phyloP scores from a whole-genome alignment of 2,888 invertebrate species.

The Morpho helenor region DNA sequence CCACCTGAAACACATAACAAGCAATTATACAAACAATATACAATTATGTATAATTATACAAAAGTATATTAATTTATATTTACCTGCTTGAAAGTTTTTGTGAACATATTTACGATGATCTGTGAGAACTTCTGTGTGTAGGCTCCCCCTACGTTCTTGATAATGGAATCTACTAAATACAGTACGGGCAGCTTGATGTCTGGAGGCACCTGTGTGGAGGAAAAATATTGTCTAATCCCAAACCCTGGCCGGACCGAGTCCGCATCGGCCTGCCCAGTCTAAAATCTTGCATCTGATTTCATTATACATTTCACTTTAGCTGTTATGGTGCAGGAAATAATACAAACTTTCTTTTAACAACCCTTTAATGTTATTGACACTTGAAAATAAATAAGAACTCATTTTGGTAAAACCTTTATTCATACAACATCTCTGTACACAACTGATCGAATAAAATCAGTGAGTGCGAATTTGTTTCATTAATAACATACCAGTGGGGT shows the following conservation, averaged over 20 bases:
- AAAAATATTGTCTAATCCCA: constrained; percentile 65
- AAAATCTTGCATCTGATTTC: constrained; percentile 10
- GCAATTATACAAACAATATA: constrained; percentile 23
- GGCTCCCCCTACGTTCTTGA: constrained; percentile 96
- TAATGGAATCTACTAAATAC: constrained; percentile 99
- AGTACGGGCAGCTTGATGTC: constrained; percentile 96
- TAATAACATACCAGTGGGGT: constrained; percentile 48
- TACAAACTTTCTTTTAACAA: constrained; percentile 60
- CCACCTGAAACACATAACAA: constrained; percentile 82
- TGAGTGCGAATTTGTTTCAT: constrained; percentile 25
- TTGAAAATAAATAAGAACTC: constrained; percentile 72
- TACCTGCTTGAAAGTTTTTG: constrained; percentile 97
- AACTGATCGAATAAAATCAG: constrained; percentile 50
- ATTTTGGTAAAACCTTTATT: constrained; percentile 71
- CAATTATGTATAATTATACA: constrained; percentile 11
- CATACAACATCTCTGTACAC: constrained; percentile 52
- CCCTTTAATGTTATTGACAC: constrained; percentile 54
- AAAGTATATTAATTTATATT: constrained; percentile 39
- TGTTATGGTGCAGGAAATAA: constrained; percentile 64
- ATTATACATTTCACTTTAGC: constrained; percentile 6
- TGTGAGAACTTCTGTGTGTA: constrained; percentile 94
- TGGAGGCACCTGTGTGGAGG: constrained; percentile 86
- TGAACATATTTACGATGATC: constrained; percentile 96
- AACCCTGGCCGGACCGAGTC: constrained; percentile 42
- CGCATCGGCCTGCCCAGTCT: constrained; percentile 28